These are phyloP conservation scores for Mycteria americana DNA, from an alignment of 2,797 vertebrate species.

Conservation along the genomic window DNA sequence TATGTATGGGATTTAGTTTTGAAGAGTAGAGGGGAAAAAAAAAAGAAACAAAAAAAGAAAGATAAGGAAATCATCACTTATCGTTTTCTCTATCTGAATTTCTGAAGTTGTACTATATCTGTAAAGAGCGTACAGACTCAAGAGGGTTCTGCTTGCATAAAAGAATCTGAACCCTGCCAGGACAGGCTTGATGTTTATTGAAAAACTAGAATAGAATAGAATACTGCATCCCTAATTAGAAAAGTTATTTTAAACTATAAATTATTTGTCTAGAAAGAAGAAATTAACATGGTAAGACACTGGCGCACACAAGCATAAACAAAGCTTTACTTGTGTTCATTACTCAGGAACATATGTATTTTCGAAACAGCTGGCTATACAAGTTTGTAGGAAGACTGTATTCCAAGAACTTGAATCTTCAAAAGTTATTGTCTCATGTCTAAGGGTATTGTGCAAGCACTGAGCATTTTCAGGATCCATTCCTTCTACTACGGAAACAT, in stretches of 20 bases:
- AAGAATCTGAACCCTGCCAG: not conserved
- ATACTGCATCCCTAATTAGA: not conserved
- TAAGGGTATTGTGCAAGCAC: not conserved
- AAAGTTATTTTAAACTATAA: not conserved
- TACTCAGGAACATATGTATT: not conserved
- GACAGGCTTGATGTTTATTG: not conserved
- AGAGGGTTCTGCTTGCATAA: not conserved
- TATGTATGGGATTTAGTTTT: not conserved
- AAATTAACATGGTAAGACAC: not conserved
- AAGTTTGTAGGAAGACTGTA: not conserved
- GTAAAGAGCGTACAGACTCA: not conserved
- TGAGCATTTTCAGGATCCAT: not conserved
- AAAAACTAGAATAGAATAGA: not conserved
- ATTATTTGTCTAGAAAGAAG: not conserved
- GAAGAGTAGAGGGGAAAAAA: not conserved
- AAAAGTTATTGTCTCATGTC: not conserved
- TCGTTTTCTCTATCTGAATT: not conserved
- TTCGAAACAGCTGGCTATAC: not conserved
- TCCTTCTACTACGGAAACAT: not conserved
- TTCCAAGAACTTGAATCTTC: not conserved
- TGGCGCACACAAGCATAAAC: not conserved
- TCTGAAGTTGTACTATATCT: not conserved
- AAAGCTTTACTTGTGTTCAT: not conserved
- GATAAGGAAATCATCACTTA: not conserved
- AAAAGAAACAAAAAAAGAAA: not conserved